Conservation (phyloP, 2,797 vertebrate genomes). For the Bradypodion ventrale region DNA sequence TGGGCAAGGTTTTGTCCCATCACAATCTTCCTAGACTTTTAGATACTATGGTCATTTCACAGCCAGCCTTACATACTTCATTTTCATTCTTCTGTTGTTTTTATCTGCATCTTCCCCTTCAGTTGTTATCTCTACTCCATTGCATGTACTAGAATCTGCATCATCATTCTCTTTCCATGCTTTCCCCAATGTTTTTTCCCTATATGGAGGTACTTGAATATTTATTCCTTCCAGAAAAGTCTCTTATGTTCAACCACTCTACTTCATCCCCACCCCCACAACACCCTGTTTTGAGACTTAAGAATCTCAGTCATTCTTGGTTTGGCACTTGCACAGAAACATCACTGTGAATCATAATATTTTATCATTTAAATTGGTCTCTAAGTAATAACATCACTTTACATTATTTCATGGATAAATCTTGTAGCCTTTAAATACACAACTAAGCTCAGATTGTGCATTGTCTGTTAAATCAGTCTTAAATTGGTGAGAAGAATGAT, state of each 20-base stretch:
- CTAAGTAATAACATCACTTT: background rate
- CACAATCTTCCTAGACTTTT: background rate
- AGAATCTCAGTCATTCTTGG: background rate
- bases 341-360: no score
- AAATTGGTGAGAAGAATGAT: background rate
- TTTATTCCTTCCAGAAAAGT: background rate
- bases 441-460: background rate
- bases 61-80: background rate
- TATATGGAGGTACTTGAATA: background rate
- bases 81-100: background rate
- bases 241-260: background rate
- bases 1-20: background rate
- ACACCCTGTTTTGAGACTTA: background rate
- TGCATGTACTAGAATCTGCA: background rate
- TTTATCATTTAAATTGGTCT: background rate
- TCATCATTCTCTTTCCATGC: background rate
- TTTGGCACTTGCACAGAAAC: background rate
- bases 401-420: background rate
- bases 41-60: background rate
- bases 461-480: background rate
- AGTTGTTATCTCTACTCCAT: background rate
- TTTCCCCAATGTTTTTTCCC: background rate
- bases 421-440: background rate
- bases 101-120: background rate
- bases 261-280: background rate